Percentiles rank a stretch among this genome's conserved stretches.
Evolutionary conservation across 2,888 invertebrate genomes (phyloP).

Genomic region (Platycheirus albimanus): DNA sequence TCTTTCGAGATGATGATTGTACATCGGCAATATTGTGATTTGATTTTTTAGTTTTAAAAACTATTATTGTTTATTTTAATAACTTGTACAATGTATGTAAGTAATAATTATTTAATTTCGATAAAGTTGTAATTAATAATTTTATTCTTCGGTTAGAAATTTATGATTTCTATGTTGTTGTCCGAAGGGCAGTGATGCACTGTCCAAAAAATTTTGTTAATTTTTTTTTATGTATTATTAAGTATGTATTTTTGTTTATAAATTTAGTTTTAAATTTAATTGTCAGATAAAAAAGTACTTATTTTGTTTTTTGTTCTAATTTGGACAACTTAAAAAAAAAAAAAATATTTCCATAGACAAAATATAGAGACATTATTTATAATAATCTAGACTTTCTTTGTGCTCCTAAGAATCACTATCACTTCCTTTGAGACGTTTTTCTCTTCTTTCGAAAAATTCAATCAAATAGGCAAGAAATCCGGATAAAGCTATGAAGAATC

Average conservation of each 20-base stretch:
- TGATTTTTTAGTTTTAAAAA: constrained; percentile 50
- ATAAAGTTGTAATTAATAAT: constrained; percentile 10
- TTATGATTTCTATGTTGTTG: constrained; percentile 36
- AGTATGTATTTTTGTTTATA: constrained; percentile 16
- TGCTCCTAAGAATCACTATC: constrained; percentile 79
- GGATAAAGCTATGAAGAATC: constrained; percentile 91
- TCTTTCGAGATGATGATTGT: constrained; percentile 67
- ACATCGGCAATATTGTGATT: constrained; percentile 58
- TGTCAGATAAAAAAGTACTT: constrained; percentile 37
- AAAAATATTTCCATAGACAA: constrained; percentile 21
- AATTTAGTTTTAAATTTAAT: constrained; percentile 33
- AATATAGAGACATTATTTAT: constrained; percentile 15
- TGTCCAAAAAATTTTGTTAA: constrained; percentile 62
- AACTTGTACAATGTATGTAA: too few species aligned
- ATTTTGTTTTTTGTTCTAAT: constrained; percentile 77
- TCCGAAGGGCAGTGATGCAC: constrained; percentile 75
- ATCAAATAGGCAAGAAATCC: constrained; percentile 84
- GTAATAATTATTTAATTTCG: not conserved
- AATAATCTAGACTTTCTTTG: constrained; percentile 52
- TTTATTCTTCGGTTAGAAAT: constrained; percentile 38
- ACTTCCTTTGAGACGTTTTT: constrained; percentile 78
- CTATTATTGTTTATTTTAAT: constrained; percentile 61
- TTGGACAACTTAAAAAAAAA: constrained; percentile 76
- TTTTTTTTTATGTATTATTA: constrained; percentile 33
- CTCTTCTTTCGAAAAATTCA: constrained; percentile 80